These are phyloP conservation scores for Caenorhabditis elegans DNA, from an alignment of 1,140 invertebrate species.

Conservation along the genomic window DNA sequence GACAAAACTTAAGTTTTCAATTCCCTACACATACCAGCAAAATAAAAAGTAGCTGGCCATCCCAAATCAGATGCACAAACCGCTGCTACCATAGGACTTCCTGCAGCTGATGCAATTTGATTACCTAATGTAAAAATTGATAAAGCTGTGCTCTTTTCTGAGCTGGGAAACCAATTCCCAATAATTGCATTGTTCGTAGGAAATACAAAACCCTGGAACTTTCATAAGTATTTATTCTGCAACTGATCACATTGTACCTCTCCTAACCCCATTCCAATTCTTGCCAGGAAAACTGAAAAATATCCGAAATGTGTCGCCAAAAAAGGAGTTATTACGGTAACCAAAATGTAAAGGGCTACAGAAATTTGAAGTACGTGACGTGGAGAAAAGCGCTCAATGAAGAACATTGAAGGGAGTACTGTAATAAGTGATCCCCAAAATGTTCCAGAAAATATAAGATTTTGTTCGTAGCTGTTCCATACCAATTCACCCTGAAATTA, in stretches of 20 bases:
- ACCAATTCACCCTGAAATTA: slow-evolving; percentile 46
- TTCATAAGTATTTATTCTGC: no score
- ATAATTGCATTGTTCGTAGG: slow-evolving; percentile 53
- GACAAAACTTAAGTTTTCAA: no score
- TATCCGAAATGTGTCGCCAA: slow-evolving; percentile 46
- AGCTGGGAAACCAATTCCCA: slow-evolving; percentile 50
- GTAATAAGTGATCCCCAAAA: slow-evolving; percentile 53
- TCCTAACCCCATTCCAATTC: slow-evolving; percentile 48
- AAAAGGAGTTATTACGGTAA: slow-evolving; percentile 46
- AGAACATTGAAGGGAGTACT: slow-evolving; percentile 48
- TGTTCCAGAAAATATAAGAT: slow-evolving; percentile 50
- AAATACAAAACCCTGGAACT: slow-evolving; percentile 51
- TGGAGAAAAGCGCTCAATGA: slow-evolving; percentile 46
- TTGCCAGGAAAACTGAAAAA: slow-evolving; percentile 43
- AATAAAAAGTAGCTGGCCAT: slow-evolving; percentile 56
- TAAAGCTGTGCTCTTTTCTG: slow-evolving; percentile 51
- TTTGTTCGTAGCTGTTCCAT: slow-evolving; percentile 49
- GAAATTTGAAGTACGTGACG: background rate
- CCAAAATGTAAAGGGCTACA: slow-evolving; percentile 16
- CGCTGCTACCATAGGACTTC: slow-evolving; percentile 46
- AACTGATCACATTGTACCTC: slow-evolving; percentile 11
- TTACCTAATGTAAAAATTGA: slow-evolving; percentile 53
- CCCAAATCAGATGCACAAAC: slow-evolving; percentile 44
- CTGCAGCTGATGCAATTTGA: slow-evolving; percentile 43
- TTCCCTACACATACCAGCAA: slow-evolving; percentile 51